Evolutionary conservation across 2,113 vertebrate genomes (phyloP).

Genomic region (Climacteris rufus): DNA sequence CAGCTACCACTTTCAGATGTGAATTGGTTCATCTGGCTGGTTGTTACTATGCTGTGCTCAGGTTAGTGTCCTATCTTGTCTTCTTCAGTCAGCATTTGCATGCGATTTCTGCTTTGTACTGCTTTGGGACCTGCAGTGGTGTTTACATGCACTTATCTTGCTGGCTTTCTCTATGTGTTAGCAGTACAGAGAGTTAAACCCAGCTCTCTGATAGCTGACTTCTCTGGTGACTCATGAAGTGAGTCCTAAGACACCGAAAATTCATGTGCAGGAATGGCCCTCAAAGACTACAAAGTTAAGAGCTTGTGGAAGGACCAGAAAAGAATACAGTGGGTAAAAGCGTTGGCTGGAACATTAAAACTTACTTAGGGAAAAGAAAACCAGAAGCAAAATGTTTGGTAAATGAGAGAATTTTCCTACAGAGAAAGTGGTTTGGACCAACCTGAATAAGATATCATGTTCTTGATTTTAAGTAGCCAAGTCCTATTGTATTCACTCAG

Average conservation of each 20-base stretch:
- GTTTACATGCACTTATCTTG: background rate
- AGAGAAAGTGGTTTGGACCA: background rate
- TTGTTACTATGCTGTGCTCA: background rate
- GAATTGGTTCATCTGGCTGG: background rate
- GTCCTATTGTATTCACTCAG: background rate
- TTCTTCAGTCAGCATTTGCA: background rate
- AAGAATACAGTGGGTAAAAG: background rate
- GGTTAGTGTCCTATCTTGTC: background rate
- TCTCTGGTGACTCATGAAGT: background rate
- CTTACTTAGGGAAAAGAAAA: conserved; percentile 10
- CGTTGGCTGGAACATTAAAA: background rate
- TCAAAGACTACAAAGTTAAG: background rate
- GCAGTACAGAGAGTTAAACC: background rate
- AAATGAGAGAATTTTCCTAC: background rate
- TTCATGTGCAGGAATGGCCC: background rate
- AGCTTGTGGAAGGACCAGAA: background rate
- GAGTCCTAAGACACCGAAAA: background rate
- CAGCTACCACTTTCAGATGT: background rate
- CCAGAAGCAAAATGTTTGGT: background rate
- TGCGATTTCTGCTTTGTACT: background rate
- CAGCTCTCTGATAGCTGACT: background rate
- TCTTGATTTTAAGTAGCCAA: background rate
- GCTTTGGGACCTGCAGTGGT: background rate
- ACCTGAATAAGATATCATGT: background rate
- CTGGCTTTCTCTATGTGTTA: background rate